Conservation (phyloP, 1,140 invertebrate species). For the Procambarus virginalis region DNA sequence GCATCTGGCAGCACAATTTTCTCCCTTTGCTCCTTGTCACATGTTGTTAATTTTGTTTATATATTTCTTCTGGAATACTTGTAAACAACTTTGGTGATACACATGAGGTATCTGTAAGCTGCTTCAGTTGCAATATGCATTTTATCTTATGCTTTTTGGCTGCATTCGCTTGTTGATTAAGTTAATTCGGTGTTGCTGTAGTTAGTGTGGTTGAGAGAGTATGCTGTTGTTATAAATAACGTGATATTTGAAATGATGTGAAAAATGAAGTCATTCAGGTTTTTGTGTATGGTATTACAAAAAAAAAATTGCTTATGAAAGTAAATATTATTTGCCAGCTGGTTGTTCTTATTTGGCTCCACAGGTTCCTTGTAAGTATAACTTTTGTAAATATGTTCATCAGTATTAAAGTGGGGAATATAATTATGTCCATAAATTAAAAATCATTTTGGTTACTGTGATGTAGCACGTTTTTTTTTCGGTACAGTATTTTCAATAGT, state of each 20-base stretch:
- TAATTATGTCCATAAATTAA: too few species aligned
- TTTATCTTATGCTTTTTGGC: background rate
- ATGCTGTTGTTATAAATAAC: background rate
- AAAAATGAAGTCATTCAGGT: background rate
- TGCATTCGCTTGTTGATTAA: slow-evolving; percentile 10
- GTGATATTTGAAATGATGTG: background rate
- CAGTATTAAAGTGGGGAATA: too few species aligned
- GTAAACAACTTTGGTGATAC: background rate
- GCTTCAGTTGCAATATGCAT: background rate
- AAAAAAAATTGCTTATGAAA: background rate
- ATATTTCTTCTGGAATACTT: background rate
- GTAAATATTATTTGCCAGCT: background rate
- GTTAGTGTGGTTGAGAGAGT: background rate
- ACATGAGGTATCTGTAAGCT: background rate
- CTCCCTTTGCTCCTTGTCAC: background rate
- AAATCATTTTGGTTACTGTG: too few species aligned
- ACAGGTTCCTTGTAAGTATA: slow-evolving; percentile 1
- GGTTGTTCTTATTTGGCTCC: background rate
- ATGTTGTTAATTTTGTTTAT: background rate
- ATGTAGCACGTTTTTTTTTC: too few species aligned
- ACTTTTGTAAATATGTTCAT: too few species aligned
- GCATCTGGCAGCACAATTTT: slow-evolving; percentile 1
- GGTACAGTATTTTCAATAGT: too few species aligned
- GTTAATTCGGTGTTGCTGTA: slow-evolving; percentile 1
- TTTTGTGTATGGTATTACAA: background rate